A percentile compares a stretch with the other conserved stretches of the same genome.
These are phyloP conservation scores for Parazoanthus swiftii DNA, from an alignment of 92 coral and sea anemone genomes.

Conservation along the genomic window DNA sequence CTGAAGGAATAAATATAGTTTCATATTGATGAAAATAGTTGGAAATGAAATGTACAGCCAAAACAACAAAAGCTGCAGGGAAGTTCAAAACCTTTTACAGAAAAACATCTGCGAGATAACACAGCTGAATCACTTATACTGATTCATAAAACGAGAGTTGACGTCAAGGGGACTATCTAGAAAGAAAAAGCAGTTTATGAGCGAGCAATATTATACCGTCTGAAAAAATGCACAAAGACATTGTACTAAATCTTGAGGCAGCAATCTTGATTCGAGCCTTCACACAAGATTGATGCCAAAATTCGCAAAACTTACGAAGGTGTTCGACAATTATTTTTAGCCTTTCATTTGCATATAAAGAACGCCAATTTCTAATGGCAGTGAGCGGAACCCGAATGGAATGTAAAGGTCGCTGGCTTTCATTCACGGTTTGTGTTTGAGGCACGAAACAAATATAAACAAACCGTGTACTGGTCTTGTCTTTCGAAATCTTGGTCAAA, in stretches of 20 bases:
- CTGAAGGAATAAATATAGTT: background rate
- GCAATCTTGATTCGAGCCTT: background rate
- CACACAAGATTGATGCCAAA: background rate
- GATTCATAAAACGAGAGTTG: slow-evolving; percentile 26
- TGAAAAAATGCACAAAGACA: background rate
- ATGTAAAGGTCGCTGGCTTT: slow-evolving; percentile 29
- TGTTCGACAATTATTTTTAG: slow-evolving; percentile 4
- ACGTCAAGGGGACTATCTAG: background rate
- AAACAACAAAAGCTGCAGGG: background rate
- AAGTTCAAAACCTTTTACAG: background rate
- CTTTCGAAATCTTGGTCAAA: slow-evolving; percentile 87
- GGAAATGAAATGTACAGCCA: background rate
- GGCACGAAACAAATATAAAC: slow-evolving; percentile 27
- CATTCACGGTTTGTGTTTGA: slow-evolving; percentile 8
- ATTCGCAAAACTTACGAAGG: background rate
- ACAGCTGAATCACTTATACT: slow-evolving; percentile 26
- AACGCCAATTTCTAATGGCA: background rate
- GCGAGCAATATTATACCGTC: background rate
- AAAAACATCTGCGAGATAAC: slow-evolving; percentile 21
- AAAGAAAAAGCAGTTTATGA: background rate
- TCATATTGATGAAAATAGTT: background rate
- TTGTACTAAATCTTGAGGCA: background rate
- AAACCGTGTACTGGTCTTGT: slow-evolving; percentile 83
- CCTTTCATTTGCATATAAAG: slow-evolving; percentile 19
- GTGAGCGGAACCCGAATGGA: background rate